phyloP scores from a whole-genome alignment of 2,888 invertebrate species.

The Erannis defoliaria region DNA sequence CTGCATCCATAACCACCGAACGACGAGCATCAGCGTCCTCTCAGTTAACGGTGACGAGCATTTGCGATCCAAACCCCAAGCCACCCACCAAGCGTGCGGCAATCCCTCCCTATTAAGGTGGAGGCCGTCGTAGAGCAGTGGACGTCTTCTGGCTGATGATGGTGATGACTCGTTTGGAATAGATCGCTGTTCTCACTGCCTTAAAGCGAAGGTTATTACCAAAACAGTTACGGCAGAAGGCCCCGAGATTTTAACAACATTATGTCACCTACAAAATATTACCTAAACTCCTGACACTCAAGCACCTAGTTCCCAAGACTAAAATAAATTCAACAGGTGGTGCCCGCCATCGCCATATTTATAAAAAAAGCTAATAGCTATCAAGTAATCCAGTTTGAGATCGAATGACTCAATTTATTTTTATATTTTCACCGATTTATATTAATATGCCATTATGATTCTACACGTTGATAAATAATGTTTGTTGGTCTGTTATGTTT shows the following conservation, averaged over 20 bases:
- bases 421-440: constrained; percentile 42
- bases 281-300: neutral
- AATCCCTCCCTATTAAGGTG: no score
- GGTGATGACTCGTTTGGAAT: no score
- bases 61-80: no score
- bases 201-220: no score
- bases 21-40: no score
- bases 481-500: constrained; percentile 7
- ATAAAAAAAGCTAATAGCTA: constrained; percentile 25
- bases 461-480: neutral
- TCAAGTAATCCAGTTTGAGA: constrained; percentile 22
- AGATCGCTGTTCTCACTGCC: no score
- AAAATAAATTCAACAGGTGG: constrained; percentile 22
- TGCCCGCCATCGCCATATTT: constrained; percentile 5
- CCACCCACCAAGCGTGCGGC: no score
- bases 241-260: neutral
- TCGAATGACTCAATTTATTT: constrained; percentile 42
- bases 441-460: constrained; percentile 25
- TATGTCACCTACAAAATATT: neutral
- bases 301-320: neutral
- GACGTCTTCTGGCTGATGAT: no score
- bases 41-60: no score
- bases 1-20: no score
- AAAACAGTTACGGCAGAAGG: no score
- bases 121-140: no score